Evolutionary conservation across 2,113 vertebrate species (phyloP).

Genomic region (Cygnus buccinator): DNA sequence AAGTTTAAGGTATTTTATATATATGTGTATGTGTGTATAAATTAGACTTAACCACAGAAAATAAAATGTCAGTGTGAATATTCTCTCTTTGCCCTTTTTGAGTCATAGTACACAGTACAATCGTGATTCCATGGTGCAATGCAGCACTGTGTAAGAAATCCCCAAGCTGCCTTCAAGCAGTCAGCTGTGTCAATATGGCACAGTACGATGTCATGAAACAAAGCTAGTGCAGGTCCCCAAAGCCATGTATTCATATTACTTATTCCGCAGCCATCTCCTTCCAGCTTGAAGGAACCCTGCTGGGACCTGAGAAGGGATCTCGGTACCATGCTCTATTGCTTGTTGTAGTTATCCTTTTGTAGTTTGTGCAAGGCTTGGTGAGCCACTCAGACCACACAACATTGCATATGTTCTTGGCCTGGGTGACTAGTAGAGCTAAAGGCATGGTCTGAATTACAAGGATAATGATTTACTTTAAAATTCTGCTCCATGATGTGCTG

Average conservation of each 20-base stretch:
- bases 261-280: background rate
- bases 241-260: accelerated
- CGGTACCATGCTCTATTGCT: accelerated
- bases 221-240: background rate
- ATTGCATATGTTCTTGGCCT: accelerated
- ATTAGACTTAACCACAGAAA: background rate
- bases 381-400: accelerated
- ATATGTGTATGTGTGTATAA: background rate
- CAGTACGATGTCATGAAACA: background rate
- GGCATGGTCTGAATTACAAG: background rate
- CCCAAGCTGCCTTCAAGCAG: background rate
- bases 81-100: background rate
- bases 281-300: background rate
- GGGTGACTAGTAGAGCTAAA: background rate
- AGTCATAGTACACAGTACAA: background rate
- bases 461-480: background rate
- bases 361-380: background rate
- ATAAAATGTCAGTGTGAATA: background rate
- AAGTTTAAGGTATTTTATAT: background rate
- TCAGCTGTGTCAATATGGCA: background rate
- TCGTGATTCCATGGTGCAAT: background rate
- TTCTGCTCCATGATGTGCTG: background rate
- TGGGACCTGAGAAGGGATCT: background rate
- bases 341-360: background rate
- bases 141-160: background rate